A percentile compares a stretch with the other conserved stretches of the same genome.
These are phyloP conservation scores for Sylvia borin DNA, from an alignment of 2,797 vertebrate species.

Conservation along the genomic window DNA sequence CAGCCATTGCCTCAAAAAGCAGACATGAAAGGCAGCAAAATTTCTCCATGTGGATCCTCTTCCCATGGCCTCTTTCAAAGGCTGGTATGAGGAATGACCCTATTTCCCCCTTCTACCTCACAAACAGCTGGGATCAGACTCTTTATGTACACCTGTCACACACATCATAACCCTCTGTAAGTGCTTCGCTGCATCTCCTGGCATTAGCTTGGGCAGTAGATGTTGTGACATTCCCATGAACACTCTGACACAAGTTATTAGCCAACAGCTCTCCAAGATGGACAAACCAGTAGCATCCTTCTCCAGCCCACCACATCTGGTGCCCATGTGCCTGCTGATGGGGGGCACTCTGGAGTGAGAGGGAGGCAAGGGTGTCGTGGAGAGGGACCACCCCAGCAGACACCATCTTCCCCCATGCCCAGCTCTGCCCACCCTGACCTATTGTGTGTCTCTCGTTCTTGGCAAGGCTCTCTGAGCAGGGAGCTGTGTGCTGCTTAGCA, in stretches of 20 bases:
- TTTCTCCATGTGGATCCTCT: not conserved
- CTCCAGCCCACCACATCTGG: not conserved
- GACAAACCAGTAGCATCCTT: rapidly evolving
- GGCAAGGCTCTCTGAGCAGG: rapidly evolving
- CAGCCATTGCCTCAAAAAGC: not conserved
- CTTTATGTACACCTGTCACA: not conserved
- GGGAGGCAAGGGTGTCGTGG: rapidly evolving
- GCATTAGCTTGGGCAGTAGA: not conserved
- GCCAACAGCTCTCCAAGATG: not conserved
- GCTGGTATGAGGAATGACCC: not conserved
- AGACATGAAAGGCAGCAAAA: not conserved
- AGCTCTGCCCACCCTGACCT: not conserved
- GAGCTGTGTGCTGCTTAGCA: conserved; percentile 36
- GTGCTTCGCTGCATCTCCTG: not conserved
- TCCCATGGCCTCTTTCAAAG: not conserved
- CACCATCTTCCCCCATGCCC: not conserved
- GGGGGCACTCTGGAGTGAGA: not conserved
- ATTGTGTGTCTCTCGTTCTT: rapidly evolving
- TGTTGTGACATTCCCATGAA: not conserved
- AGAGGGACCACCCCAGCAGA: not conserved
- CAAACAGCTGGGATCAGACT: not conserved
- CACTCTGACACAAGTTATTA: rapidly evolving
- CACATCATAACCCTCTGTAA: too few relatives aligned
- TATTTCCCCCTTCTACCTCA: not conserved
- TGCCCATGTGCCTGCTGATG: not conserved